These are phyloP conservation scores for Limnodromus scolopaceus DNA, from an alignment of 2,797 vertebrate species.

Conservation along the genomic window DNA sequence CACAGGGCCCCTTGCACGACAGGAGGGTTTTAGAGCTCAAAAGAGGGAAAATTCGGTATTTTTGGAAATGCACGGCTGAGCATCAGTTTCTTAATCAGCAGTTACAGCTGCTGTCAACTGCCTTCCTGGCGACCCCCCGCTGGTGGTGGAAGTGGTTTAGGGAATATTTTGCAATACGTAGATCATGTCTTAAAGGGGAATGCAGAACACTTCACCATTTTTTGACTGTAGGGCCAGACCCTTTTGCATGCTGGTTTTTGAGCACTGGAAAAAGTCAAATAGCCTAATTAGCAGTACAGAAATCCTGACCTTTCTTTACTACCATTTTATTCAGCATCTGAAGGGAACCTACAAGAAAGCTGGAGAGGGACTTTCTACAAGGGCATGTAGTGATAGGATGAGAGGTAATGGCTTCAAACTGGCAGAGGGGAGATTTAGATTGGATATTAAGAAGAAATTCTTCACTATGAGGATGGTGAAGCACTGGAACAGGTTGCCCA, in stretches of 20 bases:
- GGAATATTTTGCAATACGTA: constrained; percentile 70
- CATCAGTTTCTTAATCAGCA: constrained; percentile 77
- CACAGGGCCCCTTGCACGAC: fast-evolving
- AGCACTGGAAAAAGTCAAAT: not conserved
- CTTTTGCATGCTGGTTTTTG: not conserved
- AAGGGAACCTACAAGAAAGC: too few species aligned
- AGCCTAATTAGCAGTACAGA: not conserved
- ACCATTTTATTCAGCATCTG: not conserved
- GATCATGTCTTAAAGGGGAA: constrained; percentile 63
- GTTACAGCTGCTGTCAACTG: constrained; percentile 78
- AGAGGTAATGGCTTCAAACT: too few species aligned
- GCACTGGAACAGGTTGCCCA: too few species aligned
- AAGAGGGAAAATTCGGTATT: not conserved
- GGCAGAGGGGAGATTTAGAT: too few species aligned
- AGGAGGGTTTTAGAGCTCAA: not conserved
- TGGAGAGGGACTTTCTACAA: too few species aligned
- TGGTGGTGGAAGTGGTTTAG: constrained; percentile 71
- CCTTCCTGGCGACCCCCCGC: constrained; percentile 75
- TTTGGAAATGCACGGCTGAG: constrained; percentile 21
- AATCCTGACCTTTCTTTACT: not conserved
- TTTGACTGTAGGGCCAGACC: not conserved
- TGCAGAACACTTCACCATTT: not conserved
- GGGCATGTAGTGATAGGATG: too few species aligned
- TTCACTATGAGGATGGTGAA: too few species aligned
- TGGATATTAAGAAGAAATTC: too few species aligned